These are phyloP conservation scores for Pseudochirops corinnae DNA, from an alignment of 2,797 vertebrate genomes.

Conservation along the genomic window DNA sequence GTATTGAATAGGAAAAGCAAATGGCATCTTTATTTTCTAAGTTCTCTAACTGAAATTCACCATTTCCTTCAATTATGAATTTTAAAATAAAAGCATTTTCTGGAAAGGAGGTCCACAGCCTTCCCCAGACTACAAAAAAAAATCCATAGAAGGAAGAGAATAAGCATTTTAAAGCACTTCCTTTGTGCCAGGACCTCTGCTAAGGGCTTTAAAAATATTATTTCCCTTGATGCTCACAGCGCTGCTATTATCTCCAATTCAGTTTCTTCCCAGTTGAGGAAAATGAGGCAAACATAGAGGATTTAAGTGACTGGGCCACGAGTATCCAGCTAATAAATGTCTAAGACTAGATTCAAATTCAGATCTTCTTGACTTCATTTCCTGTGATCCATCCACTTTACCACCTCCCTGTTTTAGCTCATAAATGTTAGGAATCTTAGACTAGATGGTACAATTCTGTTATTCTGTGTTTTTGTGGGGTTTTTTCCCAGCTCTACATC, in stretches of 20 bases:
- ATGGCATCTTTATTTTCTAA: neutral
- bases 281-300: neutral
- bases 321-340: neutral
- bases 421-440: neutral
- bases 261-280: neutral
- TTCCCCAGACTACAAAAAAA: neutral
- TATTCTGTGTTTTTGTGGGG: neutral
- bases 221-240: neutral
- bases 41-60: neutral
- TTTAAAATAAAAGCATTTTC: neutral
- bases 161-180: neutral
- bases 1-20: neutral
- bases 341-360: slow-evolving; percentile 1
- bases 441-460: neutral
- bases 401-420: neutral
- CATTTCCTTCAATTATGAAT: neutral
- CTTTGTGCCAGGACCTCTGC: neutral
- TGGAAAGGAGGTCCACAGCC: neutral
- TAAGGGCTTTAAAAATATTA: neutral
- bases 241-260: neutral
- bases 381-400: neutral
- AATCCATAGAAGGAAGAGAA: neutral
- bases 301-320: neutral
- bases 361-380: neutral
- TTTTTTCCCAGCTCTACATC: neutral